phyloP scores from a whole-genome alignment of 2,113 vertebrate genomes.

The Hippocampus mohnikei region DNA sequence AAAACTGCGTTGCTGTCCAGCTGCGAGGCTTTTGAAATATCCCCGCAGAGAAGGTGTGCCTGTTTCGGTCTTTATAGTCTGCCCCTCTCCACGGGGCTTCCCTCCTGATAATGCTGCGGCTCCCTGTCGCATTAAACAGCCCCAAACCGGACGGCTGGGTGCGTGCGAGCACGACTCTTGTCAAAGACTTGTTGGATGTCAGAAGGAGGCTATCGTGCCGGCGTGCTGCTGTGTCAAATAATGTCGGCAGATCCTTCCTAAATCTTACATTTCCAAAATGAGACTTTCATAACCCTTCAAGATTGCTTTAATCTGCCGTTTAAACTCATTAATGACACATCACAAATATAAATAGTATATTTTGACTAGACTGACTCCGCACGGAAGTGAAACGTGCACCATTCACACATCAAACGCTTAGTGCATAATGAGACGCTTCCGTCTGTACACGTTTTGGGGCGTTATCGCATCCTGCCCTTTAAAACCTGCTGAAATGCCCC shows the following conservation, averaged over 20 bases:
- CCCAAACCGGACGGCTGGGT: conserved; percentile 21
- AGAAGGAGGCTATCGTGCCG: conserved; percentile 19
- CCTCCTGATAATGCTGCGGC: conserved; percentile 34
- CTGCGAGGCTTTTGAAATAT: conserved; percentile 34
- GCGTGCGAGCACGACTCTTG: conserved; percentile 22
- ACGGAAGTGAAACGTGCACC: not conserved
- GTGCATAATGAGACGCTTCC: not conserved
- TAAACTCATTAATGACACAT: too few relatives aligned
- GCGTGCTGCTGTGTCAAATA: conserved; percentile 1
- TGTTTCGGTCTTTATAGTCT: conserved; percentile 22
- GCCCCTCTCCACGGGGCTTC: conserved; percentile 27
- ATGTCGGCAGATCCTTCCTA: too few relatives aligned
- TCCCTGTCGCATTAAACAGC: conserved; percentile 37
- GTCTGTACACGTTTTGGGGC: conserved; percentile 23
- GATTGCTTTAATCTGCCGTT: too few relatives aligned
- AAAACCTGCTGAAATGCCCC: conserved; percentile 43
- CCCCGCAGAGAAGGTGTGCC: conserved; percentile 50
- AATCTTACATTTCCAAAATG: too few relatives aligned
- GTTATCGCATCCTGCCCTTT: conserved; percentile 46
- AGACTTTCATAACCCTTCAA: too few relatives aligned
- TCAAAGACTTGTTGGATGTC: conserved; percentile 29
- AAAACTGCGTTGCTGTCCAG: conserved; percentile 5
- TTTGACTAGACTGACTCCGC: not conserved
- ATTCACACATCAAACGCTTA: conserved; percentile 16
- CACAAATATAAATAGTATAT: not conserved